Conservation (phyloP, 2,888 invertebrate genomes). For the Ophion slaviceki region DNA sequence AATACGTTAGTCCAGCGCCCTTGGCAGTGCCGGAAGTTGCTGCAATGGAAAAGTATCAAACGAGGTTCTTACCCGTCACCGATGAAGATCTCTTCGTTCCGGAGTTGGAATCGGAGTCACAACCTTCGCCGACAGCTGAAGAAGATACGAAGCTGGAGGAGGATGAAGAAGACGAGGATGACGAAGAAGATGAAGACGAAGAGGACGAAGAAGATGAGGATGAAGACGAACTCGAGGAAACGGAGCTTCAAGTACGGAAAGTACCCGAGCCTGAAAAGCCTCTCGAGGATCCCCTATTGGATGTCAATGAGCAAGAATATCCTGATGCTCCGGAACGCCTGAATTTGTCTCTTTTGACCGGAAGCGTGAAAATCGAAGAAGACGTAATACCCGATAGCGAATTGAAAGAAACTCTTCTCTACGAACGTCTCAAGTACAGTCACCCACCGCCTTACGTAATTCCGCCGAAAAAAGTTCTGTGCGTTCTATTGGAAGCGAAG, state of each 20-base stretch:
- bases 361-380: conserved; percentile 73
- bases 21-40: conserved; percentile 66
- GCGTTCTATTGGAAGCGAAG: conserved; percentile 77
- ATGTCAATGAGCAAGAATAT: conserved; percentile 72
- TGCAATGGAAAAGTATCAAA: conserved; percentile 69
- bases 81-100: conserved; percentile 74
- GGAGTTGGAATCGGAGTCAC: conserved; percentile 25
- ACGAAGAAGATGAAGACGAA: conserved; percentile 41
- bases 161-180: conserved; percentile 52
- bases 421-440: conserved; percentile 77
- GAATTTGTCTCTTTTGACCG: conserved; percentile 78
- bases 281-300: conserved; percentile 70
- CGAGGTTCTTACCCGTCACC: conserved; percentile 78
- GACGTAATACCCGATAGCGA: conserved; percentile 60
- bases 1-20: conserved; percentile 62
- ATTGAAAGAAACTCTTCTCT: conserved; percentile 68
- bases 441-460: conserved; percentile 78
- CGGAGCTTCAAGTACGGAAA: conserved; percentile 47
- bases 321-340: conserved; percentile 76
- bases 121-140: conserved; percentile 23
- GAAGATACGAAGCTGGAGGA: conserved; percentile 33
- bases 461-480: conserved; percentile 75
- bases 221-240: conserved; percentile 49
- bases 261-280: conserved; percentile 60
- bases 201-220: conserved; percentile 61